phyloP scores from a whole-genome alignment of 37 sponge, comb jelly and placozoan species.

The Dysidea cf. avara region DNA sequence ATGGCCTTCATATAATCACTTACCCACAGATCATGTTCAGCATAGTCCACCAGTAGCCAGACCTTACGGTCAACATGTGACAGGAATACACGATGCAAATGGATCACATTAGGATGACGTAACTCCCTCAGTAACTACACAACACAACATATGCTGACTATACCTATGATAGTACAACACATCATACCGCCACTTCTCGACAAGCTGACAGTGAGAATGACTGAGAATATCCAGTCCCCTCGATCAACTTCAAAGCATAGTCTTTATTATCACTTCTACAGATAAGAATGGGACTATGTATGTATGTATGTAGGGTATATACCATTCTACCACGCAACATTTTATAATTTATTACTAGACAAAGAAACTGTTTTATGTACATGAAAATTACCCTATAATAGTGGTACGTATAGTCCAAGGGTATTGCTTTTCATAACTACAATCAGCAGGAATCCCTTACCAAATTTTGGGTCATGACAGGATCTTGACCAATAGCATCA shows the following conservation, averaged over 20 bases:
- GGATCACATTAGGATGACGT: constrained; percentile 95
- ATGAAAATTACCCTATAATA: no score
- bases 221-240: constrained; percentile 93
- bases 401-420: no score
- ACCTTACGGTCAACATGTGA: constrained; percentile 89
- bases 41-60: constrained; percentile 92
- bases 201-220: constrained; percentile 98
- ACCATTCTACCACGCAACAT: no score
- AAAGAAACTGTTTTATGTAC: no score
- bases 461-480: no score
- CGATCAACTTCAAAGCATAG: constrained; percentile 92
- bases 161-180: neutral
- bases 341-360: no score
- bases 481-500: no score
- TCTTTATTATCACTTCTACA: constrained; percentile 51
- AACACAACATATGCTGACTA: neutral
- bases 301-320: no score
- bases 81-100: constrained; percentile 84
- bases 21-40: constrained; percentile 96
- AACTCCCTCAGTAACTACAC: constrained; percentile 67
- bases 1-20: constrained; percentile 11
- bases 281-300: neutral
- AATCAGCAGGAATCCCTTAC: no score
- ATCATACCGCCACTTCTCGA: constrained; percentile 87
- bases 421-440: no score